These are phyloP conservation scores for Elgaria multicarinata DNA, from an alignment of 2,113 vertebrate species.

Conservation along the genomic window DNA sequence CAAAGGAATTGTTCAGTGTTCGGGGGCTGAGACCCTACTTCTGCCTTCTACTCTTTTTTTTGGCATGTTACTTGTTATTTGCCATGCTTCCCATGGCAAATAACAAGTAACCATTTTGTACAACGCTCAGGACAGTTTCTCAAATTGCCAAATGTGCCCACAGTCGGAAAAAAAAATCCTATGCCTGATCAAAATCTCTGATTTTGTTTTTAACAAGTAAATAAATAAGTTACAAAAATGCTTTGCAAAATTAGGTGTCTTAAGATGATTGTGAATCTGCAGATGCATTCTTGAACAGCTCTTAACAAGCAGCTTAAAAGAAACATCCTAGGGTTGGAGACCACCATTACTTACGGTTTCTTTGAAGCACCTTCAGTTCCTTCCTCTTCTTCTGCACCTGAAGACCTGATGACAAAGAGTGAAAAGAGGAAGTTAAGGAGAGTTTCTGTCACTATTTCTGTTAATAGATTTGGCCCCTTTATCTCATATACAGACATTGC, in stretches of 20 bases:
- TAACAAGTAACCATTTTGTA: no score
- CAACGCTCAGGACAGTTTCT: no score
- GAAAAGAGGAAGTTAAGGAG: neutral
- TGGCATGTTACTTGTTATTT: no score
- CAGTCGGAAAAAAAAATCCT: no score
- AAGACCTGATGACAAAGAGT: neutral
- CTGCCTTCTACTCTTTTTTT: no score
- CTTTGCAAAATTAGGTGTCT: neutral
- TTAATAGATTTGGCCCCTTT: neutral
- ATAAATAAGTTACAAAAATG: neutral
- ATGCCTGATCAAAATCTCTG: no score
- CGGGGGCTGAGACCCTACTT: no score
- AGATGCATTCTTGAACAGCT: neutral
- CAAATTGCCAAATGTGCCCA: no score
- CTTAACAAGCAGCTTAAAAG: neutral
- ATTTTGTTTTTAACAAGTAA: neutral
- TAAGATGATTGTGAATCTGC: neutral
- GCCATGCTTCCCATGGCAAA: no score
- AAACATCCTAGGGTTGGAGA: neutral
- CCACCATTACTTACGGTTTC: conserved; percentile 5
- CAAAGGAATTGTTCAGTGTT: no score
- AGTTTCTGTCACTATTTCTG: neutral
- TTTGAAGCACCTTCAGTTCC: neutral
- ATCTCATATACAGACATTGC: neutral
- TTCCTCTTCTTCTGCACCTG: neutral